Evolutionary conservation across 2,113 vertebrate genomes (phyloP), one percentile per base, ranked within the genome.

Genomic region (Ascaphus truei): DNA sequence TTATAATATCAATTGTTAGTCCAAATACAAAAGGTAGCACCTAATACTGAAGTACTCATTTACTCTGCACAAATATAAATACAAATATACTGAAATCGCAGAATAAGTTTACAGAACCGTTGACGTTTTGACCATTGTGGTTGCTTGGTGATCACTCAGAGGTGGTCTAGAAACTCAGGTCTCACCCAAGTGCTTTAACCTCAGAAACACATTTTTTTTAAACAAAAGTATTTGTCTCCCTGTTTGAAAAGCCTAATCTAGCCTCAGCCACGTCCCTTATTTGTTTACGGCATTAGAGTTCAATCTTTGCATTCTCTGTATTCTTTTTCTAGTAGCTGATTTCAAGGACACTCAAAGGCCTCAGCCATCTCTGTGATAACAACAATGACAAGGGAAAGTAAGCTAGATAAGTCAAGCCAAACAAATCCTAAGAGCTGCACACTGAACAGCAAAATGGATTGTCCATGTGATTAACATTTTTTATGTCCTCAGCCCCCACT

Each of bases 381-480:
- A 75, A 66, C 63, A 66, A 13, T 10, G 76, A 61, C 27, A 39
- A 62, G 68, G 62, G 12, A 76, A 79, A 79, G 73, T 71, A 79
- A 75, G 48, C 72, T 75, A 74, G 77, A 73, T 75, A 79, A 85
- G 71, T 73, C 48, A 82, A 73, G 75, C 73, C 76, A 84, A 84
- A 80, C 74, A 83, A 83, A 79, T 73, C 68, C 76, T 77, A 51
- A 79, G 81, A 68, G 76, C 74, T 73, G 72, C 73, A 71, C 64
- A 25, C 65, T 58, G 75, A 85, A 34, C 76, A 79, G 73, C 74
- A 73, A 66, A 76, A 73, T 75, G 79, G 83, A 84, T 87, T 52
- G 77, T 61, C 82, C 76, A 76, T 63, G 75, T 75, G 75, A 84
- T 81, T 81, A 83, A 77, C 68, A 72, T 74, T 77, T 73, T 83